Conservation (phyloP, 2,797 vertebrate genomes). For the Stomatorhinus walkeri region DNA sequence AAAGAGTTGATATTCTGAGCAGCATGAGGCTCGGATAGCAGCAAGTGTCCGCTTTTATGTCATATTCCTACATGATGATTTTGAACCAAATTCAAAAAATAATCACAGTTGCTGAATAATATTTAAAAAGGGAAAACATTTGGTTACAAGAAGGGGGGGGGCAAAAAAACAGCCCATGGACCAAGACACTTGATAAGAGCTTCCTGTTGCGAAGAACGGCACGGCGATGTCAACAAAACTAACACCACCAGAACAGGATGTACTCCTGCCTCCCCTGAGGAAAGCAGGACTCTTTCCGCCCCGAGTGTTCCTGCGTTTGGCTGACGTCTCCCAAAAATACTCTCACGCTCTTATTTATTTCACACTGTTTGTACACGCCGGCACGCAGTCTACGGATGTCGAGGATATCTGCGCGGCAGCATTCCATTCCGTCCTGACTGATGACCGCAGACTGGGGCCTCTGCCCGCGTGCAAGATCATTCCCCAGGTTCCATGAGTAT, state of each 20-base stretch:
- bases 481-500: background rate
- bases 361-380: background rate
- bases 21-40: background rate
- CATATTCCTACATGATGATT: background rate
- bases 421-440: background rate
- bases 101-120: background rate
- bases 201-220: constrained; percentile 24
- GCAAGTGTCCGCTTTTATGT: background rate
- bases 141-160: background rate
- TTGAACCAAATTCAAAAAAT: background rate
- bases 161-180: background rate
- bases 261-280: constrained; percentile 39
- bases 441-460: background rate
- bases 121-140: background rate
- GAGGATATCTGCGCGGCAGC: background rate
- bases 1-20: background rate
- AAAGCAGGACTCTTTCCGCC: constrained; percentile 21
- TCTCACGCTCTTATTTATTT: constrained; percentile 17
- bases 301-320: constrained; percentile 36
- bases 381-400: background rate
- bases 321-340: constrained; percentile 30
- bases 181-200: constrained; percentile 9
- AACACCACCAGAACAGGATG: constrained; percentile 60
- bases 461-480: background rate
- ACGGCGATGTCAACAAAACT: constrained; percentile 52